Conservation (phyloP, 2,113 vertebrate species). For the Serranochromis macrocephalus region DNA sequence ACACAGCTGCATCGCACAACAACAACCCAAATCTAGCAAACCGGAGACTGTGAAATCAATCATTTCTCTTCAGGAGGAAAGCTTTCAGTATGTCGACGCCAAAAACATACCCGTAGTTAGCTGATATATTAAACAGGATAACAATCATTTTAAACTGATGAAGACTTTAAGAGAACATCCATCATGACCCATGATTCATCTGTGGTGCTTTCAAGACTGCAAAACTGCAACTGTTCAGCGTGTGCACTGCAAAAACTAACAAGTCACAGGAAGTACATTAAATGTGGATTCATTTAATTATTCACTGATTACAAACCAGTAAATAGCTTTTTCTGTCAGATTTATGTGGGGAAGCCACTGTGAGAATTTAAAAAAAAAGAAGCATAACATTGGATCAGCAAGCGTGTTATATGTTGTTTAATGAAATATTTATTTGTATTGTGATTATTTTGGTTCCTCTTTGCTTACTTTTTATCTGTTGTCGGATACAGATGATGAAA, state of each 20-base stretch:
- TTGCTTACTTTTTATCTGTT: neutral
- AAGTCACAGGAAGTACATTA: neutral
- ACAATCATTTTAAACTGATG: neutral
- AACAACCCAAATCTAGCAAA: slow-evolving; percentile 55
- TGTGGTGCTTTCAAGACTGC: slow-evolving; percentile 18
- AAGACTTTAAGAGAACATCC: neutral
- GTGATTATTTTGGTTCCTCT: neutral
- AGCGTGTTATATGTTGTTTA: neutral
- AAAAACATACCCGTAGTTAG: neutral
- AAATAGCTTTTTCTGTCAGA: neutral
- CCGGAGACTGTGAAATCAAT: slow-evolving; percentile 37
- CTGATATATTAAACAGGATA: neutral
- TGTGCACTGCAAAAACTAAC: neutral
- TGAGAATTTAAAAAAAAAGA: rapidly evolving
- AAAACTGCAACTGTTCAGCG: neutral
- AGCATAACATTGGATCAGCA: neutral
- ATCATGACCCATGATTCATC: neutral
- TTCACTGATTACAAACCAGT: neutral
- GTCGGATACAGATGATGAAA: neutral
- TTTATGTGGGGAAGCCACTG: neutral
- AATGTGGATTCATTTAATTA: neutral
- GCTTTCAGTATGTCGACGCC: neutral
- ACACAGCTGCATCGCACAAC: neutral
- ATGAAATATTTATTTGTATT: neutral
- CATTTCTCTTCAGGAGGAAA: neutral